These are phyloP conservation scores for Loriculus beryllinus DNA, from an alignment of 2,797 vertebrate species.

Conservation along the genomic window DNA sequence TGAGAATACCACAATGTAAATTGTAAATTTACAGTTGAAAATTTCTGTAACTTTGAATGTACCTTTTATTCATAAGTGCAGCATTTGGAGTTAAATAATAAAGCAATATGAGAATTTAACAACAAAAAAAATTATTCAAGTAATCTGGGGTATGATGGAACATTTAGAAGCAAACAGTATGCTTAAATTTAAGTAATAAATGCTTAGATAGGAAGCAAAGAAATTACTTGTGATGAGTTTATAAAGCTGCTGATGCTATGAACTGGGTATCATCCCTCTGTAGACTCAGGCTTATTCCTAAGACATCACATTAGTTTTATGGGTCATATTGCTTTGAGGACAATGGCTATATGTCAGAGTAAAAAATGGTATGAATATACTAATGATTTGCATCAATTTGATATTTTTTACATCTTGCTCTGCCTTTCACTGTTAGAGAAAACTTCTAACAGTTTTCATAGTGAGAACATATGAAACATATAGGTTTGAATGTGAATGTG, in stretches of 20 bases:
- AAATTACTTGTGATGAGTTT: not conserved
- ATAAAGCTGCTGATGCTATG: not conserved
- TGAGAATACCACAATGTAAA: not conserved
- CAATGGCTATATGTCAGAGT: not conserved
- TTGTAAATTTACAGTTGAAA: not conserved
- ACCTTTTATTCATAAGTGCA: conserved; percentile 17
- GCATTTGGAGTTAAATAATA: conserved; percentile 13
- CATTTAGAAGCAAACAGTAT: not conserved
- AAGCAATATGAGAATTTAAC: not conserved
- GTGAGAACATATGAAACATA: not conserved
- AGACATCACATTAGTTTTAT: not conserved
- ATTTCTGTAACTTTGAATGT: conserved; percentile 15
- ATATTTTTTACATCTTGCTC: not conserved
- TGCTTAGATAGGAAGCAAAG: not conserved
- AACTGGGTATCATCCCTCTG: not conserved
- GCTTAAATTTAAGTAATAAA: not conserved
- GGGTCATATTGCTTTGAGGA: not conserved
- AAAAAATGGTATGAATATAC: not conserved
- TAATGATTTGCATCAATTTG: not conserved
- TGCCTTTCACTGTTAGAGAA: not conserved
- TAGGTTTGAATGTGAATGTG: not conserved
- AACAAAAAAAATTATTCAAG: conserved; percentile 28
- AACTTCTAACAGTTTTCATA: not conserved
- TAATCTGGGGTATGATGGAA: not conserved
- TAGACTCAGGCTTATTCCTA: not conserved